phyloP scores from a whole-genome alignment of 2,113 vertebrate genomes.

The Lethenteron reissneri region DNA sequence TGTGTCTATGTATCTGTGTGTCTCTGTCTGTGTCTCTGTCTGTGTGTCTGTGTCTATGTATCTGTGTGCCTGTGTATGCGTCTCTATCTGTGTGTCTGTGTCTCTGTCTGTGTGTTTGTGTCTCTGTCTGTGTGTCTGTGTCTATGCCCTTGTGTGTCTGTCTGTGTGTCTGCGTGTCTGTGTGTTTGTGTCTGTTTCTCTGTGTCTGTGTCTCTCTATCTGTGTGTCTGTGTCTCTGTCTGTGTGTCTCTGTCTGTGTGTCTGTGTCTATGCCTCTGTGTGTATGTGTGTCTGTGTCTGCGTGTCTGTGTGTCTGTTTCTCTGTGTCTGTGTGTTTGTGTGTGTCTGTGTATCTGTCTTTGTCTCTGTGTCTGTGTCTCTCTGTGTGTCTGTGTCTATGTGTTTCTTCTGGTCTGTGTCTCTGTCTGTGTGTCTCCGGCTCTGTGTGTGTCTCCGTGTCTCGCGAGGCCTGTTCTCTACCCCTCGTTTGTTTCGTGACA shows the following conservation, averaged over 20 bases:
- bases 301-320: neutral
- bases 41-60: neutral
- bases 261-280: neutral
- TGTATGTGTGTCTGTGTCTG: neutral
- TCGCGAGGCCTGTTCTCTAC: neutral
- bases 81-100: neutral
- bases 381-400: neutral
- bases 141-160: neutral
- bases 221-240: neutral
- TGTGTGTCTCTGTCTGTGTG: neutral
- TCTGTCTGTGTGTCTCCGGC: neutral
- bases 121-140: neutral
- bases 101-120: neutral
- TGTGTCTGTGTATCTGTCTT: neutral
- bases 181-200: neutral
- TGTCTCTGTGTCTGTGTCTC: neutral
- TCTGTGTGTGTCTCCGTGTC: conserved; percentile 1
- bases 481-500: no score
- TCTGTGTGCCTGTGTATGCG: neutral
- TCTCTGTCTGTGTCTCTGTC: neutral
- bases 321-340: neutral
- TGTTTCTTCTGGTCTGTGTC: neutral
- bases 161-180: neutral
- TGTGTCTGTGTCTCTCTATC: neutral
- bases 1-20: neutral